phyloP scores from a whole-genome alignment of 2,888 invertebrate genomes.

The Tyria jacobaeae region DNA sequence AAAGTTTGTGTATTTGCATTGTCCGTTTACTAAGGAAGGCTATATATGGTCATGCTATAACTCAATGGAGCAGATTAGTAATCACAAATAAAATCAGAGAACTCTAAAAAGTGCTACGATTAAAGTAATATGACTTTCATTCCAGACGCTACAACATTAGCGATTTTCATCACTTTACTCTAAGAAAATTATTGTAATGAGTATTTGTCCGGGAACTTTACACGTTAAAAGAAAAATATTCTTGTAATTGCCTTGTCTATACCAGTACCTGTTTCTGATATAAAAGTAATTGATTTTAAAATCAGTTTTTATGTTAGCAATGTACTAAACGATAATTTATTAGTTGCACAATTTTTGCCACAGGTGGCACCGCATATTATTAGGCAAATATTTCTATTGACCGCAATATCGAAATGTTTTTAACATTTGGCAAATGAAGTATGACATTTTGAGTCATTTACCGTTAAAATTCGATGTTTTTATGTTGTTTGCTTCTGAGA shows the following conservation, averaged over 20 bases:
- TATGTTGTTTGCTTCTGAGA: background rate
- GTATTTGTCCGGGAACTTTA: too few species aligned
- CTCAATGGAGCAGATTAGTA: too few species aligned
- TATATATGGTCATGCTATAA: too few species aligned
- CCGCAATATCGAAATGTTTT: slow-evolving; percentile 46
- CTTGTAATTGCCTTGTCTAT: background rate
- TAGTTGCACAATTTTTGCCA: slow-evolving; percentile 17
- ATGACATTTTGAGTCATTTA: slow-evolving; percentile 31
- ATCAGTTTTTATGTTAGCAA: background rate
- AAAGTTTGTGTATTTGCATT: too few species aligned
- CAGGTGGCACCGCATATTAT: slow-evolving; percentile 37
- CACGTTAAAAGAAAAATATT: background rate
- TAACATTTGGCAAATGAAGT: slow-evolving; percentile 43
- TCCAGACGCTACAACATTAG: too few species aligned
- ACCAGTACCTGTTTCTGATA: background rate
- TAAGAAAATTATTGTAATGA: too few species aligned
- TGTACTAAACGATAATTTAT: background rate
- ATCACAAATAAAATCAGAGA: too few species aligned
- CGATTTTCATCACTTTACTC: too few species aligned
- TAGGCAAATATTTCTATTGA: slow-evolving; percentile 46
- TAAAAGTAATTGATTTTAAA: background rate
- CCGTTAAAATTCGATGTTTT: background rate
- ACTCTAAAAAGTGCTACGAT: too few species aligned
- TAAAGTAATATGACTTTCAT: too few species aligned
- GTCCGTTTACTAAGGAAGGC: too few species aligned